These are phyloP conservation scores for Fringilla coelebs DNA, from an alignment of 2,797 vertebrate genomes.

Conservation along the genomic window DNA sequence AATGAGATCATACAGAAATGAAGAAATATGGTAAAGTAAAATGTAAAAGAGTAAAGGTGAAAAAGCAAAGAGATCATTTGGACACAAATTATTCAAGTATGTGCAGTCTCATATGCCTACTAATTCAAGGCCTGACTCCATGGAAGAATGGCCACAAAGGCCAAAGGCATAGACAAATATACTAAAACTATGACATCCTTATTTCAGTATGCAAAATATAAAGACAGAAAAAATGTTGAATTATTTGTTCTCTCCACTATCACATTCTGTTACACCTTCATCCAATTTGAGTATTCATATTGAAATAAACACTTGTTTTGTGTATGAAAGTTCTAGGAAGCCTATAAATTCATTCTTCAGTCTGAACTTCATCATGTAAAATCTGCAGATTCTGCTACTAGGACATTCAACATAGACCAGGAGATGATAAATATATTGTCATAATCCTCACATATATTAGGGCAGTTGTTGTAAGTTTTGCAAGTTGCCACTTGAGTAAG, in stretches of 20 bases:
- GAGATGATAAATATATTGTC: slow-evolving; percentile 31
- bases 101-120: not conserved
- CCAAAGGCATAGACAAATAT: not conserved
- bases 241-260: not conserved
- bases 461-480: slow-evolving; percentile 41
- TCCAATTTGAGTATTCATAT: not conserved
- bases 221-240: not conserved
- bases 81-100: not conserved
- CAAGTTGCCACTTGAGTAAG: slow-evolving; percentile 43
- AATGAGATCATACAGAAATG: not conserved
- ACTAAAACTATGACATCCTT: not conserved
- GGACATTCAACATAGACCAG: not conserved
- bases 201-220: not conserved
- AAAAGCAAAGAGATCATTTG: not conserved
- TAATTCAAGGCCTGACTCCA: not conserved
- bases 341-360: not conserved
- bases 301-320: not conserved
- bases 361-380: not conserved
- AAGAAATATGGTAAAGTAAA: not conserved
- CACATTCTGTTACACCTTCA: not conserved
- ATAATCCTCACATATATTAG: slow-evolving; percentile 36
- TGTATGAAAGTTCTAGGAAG: not conserved
- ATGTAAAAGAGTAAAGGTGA: not conserved
- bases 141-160: not conserved
- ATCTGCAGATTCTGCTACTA: not conserved